Evolutionary conservation across 2,113 vertebrate species (phyloP).

Genomic region (Apistogramma diplotaenia): DNA sequence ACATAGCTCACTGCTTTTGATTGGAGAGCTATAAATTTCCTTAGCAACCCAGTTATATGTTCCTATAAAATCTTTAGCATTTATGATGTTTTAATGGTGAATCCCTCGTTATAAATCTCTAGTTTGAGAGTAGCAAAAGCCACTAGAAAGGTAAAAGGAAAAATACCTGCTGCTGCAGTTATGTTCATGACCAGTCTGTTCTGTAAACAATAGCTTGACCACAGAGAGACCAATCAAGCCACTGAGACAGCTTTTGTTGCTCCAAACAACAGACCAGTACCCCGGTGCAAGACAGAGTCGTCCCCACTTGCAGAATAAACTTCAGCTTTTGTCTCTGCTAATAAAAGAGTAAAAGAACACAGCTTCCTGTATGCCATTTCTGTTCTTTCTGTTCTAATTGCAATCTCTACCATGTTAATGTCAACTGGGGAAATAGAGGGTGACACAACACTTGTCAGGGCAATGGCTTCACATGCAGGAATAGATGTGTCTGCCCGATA

Average conservation of each 20-base stretch:
- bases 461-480: constrained; percentile 32
- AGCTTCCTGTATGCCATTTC: not conserved
- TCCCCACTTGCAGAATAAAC: not conserved
- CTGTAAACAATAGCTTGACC: not conserved
- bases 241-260: not conserved
- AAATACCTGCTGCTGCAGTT: not conserved
- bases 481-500: constrained; percentile 59
- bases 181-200: not conserved
- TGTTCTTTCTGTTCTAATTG: not conserved
- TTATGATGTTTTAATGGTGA: not conserved
- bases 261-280: not conserved
- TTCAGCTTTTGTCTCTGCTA: not conserved
- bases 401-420: constrained; percentile 2
- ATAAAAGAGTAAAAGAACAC: constrained; percentile 1
- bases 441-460: constrained; percentile 18
- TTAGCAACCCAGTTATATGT: not conserved
- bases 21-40: not conserved
- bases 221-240: not conserved
- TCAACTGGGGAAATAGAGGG: constrained; percentile 1
- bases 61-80: not conserved
- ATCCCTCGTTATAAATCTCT: not conserved
- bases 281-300: not conserved
- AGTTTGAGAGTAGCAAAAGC: not conserved
- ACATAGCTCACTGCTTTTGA: not conserved
- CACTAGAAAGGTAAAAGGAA: not conserved